A percentile compares a stretch with the other conserved stretches of the same genome.
phyloP scores from a whole-genome alignment of 2,797 vertebrate species.

The Acipenser oxyrinchus region DNA sequence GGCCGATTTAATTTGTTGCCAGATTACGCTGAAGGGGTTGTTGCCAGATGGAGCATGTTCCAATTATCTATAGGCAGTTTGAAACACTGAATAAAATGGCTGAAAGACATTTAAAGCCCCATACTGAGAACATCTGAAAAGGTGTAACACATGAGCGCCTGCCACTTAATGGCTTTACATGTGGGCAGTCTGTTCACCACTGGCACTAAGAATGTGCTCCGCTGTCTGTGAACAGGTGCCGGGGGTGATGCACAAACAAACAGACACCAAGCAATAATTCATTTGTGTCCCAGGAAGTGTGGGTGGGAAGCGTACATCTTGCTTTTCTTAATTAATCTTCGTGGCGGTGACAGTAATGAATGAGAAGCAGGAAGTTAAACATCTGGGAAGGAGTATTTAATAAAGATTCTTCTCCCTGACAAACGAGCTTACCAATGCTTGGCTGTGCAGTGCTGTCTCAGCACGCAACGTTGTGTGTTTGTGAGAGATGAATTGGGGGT shows the following conservation, averaged over 20 bases:
- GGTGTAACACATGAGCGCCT: not conserved
- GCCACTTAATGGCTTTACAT: not conserved
- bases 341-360: not conserved
- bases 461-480: not conserved
- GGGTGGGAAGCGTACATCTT: not conserved
- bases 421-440: not conserved
- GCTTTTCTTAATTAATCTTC: not conserved
- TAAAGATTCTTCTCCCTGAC: not conserved
- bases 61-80: no score
- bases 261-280: not conserved
- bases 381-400: not conserved
- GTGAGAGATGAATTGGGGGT: not conserved
- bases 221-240: not conserved
- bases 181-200: not conserved
- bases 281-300: not conserved
- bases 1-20: no score
- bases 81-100: no score
- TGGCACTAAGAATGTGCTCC: no score
- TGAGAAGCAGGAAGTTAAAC: not conserved
- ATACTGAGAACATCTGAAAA: no score
- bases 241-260: not conserved
- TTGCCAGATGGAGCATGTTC: no score
- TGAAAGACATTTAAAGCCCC: no score
- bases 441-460: not conserved
- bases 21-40: no score